phyloP scores from a whole-genome alignment of 2,797 vertebrate species.

The Halcyon smyrnensis region DNA sequence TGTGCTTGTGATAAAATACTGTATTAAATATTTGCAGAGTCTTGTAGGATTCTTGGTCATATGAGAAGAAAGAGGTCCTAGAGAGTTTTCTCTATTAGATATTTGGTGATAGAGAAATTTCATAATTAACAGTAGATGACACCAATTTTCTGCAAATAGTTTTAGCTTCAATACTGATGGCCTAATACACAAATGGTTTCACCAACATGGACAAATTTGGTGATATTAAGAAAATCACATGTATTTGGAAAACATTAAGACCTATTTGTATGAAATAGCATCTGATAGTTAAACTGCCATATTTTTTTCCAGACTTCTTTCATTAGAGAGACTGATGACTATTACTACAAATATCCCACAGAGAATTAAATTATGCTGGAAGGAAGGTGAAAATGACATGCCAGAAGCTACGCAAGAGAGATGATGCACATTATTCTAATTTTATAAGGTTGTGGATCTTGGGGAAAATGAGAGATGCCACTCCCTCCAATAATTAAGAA shows the following conservation, averaged over 20 bases:
- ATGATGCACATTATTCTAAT: conserved; percentile 15
- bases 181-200: not conserved
- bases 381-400: not conserved
- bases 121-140: not conserved
- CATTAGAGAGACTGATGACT: conserved; percentile 41
- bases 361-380: conserved; percentile 31
- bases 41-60: not conserved
- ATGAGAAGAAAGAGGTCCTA: not conserved
- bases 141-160: not conserved
- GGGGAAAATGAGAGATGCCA: conserved; percentile 24
- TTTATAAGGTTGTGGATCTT: conserved; percentile 44
- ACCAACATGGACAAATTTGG: not conserved
- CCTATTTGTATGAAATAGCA: conserved; percentile 1
- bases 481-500: conserved; percentile 6
- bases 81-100: not conserved
- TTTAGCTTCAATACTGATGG: not conserved
- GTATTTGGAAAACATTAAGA: not conserved
- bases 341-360: conserved; percentile 10
- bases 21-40: not conserved
- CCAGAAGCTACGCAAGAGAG: conserved; percentile 20
- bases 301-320: conserved; percentile 45
- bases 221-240: not conserved
- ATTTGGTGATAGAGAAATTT: not conserved
- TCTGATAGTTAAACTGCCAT: conserved; percentile 22
- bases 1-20: not conserved